Evolutionary conservation across 2,113 vertebrate genomes (phyloP).

Genomic region (Willisornis vidua): DNA sequence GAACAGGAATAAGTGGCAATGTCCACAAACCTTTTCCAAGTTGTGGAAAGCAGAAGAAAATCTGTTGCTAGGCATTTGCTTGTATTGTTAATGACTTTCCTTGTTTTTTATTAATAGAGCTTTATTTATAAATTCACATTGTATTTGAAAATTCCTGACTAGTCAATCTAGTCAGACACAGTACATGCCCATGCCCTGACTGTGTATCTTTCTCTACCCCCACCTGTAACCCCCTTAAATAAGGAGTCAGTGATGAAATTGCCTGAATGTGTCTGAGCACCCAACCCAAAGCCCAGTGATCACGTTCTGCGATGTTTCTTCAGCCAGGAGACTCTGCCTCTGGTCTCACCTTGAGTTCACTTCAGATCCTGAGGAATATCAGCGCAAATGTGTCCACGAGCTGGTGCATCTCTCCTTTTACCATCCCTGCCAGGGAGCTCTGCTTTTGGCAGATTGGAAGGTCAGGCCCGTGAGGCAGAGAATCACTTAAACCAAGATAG

Average conservation of each 20-base stretch:
- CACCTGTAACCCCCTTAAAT: background rate
- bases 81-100: background rate
- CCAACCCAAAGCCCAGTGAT: accelerated
- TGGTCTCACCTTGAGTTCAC: background rate
- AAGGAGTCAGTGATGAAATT: background rate
- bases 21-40: background rate
- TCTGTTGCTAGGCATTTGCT: background rate
- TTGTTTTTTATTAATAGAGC: background rate
- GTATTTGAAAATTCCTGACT: background rate
- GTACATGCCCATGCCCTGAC: background rate
- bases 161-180: background rate
- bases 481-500: background rate
- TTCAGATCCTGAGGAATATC: background rate
- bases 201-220: background rate
- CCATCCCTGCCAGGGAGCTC: background rate
- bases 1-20: background rate
- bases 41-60: background rate
- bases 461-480: background rate
- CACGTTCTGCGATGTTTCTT: background rate
- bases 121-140: background rate
- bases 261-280: accelerated
- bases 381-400: accelerated
- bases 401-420: background rate
- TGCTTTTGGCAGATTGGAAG: background rate
- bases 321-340: background rate